Base-by-base conservation (phyloP, 2,113 vertebrate species). In the Syngnathus scovelli region DNA sequence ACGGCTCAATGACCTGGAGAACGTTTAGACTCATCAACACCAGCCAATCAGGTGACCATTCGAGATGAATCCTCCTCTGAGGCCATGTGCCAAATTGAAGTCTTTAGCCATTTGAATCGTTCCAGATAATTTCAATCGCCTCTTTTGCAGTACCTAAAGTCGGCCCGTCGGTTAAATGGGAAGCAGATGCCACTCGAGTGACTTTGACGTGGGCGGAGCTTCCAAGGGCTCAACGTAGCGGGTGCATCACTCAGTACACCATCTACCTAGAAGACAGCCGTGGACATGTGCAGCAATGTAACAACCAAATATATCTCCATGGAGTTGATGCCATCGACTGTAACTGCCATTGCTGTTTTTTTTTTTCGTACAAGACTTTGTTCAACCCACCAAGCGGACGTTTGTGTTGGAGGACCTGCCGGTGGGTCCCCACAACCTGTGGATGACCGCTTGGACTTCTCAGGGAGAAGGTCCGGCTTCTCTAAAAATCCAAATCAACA, bases 161-260 rank as follows among this genome's bases (percentile, higher is more conserved):
- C 5, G 78, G 80, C 48, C 90, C 89, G 0, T 46, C 12, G 0
- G 12, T 80, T 5, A 5, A 51, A 7, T 63, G 78, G 38, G 36
- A 16, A 11, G 33, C 66, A 4, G 60, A 77, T 8, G 74, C 66
- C 36, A 70, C 78, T 10, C 74, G 21, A 0, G 75, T 91, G 64
- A 66, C 11, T 0, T 74, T 92, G 15, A 80, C 48, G 36, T 92
- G 89, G 90, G 46, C 0, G 0, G 71, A 78, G 62, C 64, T 90
- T 60, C 75, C 76, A 36, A 54, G 46, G 23, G 13, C 12, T 15
- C 72, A 89, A 36, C 83, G 62, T 15, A n/a, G 70, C 36, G 91
- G 92, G 3, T 92, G 92, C 55, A 66, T 92, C 72, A 81, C 54
- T 46, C 60, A 54, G 0, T 92, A 91, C 27, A 91, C 64, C 49